Base-by-base conservation (phyloP, 2,113 vertebrate species). In the Rhinogobius similis region DNA sequence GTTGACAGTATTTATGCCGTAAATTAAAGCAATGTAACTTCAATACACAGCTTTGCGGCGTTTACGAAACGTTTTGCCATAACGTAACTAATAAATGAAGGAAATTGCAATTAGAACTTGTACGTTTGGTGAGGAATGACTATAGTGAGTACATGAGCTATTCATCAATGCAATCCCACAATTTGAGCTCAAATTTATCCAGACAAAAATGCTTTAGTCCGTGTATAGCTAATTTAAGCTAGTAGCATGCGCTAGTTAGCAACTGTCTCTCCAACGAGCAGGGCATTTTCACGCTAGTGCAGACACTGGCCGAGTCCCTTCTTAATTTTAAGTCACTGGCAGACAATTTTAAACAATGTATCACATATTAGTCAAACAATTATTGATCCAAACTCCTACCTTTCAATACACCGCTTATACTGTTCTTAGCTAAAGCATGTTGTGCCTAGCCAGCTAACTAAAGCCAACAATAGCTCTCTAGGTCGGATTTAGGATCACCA, bases 191-290 rank as follows among this genome's bases (percentile, higher is more conserved):
- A 32, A 68, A 74, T 71, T 36, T 61, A 55, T 55, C n/a, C 52
- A 65, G 63, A 72, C 36, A 75, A 83, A 67, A 72, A 74, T 36
- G 68, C 14, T 12, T 81, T 41, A 53, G 18, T 84, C 70, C 73
- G 68, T 79, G 80, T 83, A 68, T 64, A 74, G 88, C 89, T 91
- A 91, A 91, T 86, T 85, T 73, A 63, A 82, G 88, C 88, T 90
- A 88, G 81, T 90, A 90, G 90, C 90, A 89, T 87, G 88, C 87
- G 90, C 86, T 88, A 89, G 82, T 73, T 87, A 87, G 87, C 79
- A 66, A 82, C 73, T 48, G 80, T 86, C 59, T 86, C 59, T 86
- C 62, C 48, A 39, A 43, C 62, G 68, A 89, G 84, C 79, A 67
- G 82, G 75, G 80, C 70, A 83, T 62, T 83, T 46, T 46, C 52